Conservation (phyloP, 2,113 vertebrate species). For the Acinonyx jubatus region DNA sequence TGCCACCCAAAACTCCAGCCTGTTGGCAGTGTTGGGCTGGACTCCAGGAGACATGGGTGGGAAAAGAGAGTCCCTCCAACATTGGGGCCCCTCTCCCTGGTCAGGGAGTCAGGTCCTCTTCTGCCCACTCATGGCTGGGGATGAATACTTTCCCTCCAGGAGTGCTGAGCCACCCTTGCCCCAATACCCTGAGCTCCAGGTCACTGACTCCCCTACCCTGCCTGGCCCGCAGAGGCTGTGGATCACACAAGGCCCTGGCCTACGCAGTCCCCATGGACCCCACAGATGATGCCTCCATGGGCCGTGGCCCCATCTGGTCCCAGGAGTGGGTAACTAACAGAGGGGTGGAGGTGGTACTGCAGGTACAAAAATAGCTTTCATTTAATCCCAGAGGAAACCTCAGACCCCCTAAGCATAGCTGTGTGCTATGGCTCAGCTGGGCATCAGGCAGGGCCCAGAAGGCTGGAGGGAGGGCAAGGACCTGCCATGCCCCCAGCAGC, state of each 20-base stretch:
- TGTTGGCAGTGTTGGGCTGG: neutral
- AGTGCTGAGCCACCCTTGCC: neutral
- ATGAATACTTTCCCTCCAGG: neutral
- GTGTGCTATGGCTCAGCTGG: neutral
- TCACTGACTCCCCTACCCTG: too few species aligned
- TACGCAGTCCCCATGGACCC: neutral
- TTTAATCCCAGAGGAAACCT: neutral
- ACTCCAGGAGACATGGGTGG: neutral
- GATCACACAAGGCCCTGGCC: neutral
- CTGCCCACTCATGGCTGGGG: neutral
- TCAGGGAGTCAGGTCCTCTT: neutral
- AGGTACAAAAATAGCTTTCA: neutral
- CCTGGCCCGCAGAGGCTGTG: neutral
- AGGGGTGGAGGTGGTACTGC: neutral
- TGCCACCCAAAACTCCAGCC: neutral
- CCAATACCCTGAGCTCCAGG: neutral
- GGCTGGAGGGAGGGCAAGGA: constrained; percentile 13
- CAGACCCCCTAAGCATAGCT: neutral
- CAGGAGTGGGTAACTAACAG: neutral
- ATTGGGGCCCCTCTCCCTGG: neutral
- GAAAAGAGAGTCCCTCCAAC: neutral
- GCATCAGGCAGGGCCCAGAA: neutral
- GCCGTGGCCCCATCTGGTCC: neutral
- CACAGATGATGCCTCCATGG: neutral
- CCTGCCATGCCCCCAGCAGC: neutral